phyloP scores from a whole-genome alignment of 2,797 vertebrate genomes.

The Amblyraja radiata region DNA sequence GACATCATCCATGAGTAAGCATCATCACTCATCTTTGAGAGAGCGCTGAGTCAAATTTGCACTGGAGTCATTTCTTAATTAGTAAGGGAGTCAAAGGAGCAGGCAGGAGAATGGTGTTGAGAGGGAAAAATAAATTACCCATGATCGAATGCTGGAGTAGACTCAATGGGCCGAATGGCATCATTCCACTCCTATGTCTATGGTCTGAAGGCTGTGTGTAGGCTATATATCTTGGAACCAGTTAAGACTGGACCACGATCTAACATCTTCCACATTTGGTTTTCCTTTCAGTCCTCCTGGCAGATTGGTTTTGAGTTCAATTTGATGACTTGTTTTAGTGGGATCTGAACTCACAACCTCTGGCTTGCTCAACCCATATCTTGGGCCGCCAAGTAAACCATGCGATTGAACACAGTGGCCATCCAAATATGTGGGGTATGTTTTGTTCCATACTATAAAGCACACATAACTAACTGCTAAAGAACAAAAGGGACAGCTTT shows the following conservation, averaged over 20 bases:
- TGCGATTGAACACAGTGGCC: neutral
- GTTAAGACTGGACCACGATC: too few relatives aligned
- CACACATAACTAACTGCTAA: slow-evolving; percentile 5
- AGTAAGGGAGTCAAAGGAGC: too few relatives aligned
- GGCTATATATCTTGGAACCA: neutral
- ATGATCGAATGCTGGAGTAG: too few relatives aligned
- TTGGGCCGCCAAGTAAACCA: too few relatives aligned
- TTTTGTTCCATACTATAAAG: neutral
- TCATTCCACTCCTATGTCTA: too few relatives aligned
- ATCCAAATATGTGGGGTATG: neutral
- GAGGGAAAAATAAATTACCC: too few relatives aligned
- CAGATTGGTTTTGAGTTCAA: neutral
- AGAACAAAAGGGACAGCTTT: neutral
- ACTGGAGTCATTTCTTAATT: too few relatives aligned
- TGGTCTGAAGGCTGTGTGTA: too few relatives aligned
- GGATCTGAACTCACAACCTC: neutral
- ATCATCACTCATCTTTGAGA: neutral
- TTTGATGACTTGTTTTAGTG: neutral
- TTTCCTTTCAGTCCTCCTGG: neutral
- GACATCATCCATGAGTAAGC: neutral
- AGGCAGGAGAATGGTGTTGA: too few relatives aligned
- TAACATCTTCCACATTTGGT: neutral
- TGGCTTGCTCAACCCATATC: neutral
- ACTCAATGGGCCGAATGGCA: too few relatives aligned
- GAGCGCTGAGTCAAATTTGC: neutral